Evolutionary conservation across 2,888 invertebrate genomes (phyloP), one percentile per base, ranked within the genome.

Genomic region (Drosophila tripunctata): DNA sequence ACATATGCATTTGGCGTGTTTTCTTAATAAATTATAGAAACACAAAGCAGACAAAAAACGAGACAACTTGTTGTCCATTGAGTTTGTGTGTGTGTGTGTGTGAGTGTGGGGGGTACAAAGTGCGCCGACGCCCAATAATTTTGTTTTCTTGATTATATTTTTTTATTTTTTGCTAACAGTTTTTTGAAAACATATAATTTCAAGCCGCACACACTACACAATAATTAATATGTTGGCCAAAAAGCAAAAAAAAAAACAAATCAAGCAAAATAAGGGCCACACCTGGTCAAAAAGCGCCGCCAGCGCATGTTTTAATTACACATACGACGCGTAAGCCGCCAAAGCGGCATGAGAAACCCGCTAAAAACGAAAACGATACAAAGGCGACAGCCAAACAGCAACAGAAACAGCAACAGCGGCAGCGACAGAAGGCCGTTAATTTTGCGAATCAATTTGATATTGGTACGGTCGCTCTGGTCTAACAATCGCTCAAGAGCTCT

Each of bases 221-320:
- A 58, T 80, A 86, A 83, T 81, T 83, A 81, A 80, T 77, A 77
- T 83, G 77, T 83, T 76, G 51, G 67, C 76, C 17, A 30, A 52
- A 33, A 44, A n/a, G n/a, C n/a, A n/a, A n/a, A n/a, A n/a, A n/a
- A n/a, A n/a, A 8, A 14, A 7, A 33, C 33, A 33, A 33, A 30
- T 2, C 1, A 33, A 12, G 4, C 12, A 35, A 17, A 51, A 68
- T 31, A 74, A 81, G 87, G 81, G 81, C 87, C 87, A 84, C 81
- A 81, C 81, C 81, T 81, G 87, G 78, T 57, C 78, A 66, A 80
- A 84, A 82, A 80, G 78, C 44, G 84, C 87, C 87, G 62, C 52
- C 41, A 68, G 87, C 84, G 33, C 7, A 57, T 47, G 63, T 75
- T 75, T 81, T 78, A 84, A 81, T 82, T 65, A 82, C 82, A 63